phyloP scores from a whole-genome alignment of 1,140 invertebrate species.

The Cecropterus lyciades region DNA sequence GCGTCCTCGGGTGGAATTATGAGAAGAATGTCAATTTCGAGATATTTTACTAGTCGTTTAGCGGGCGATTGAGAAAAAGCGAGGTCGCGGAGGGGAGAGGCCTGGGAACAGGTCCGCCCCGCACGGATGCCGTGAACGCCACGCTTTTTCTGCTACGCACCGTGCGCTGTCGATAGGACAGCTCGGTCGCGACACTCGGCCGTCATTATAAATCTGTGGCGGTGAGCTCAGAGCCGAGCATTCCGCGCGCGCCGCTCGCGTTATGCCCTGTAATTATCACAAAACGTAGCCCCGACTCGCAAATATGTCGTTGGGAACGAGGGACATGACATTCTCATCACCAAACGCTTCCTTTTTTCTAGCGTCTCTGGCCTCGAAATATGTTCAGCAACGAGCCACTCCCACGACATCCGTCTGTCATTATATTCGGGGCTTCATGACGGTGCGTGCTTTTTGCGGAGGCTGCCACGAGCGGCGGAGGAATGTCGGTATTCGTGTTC shows the following conservation, averaged over 20 bases:
- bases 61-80: constrained; percentile 61
- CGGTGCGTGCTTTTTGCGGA: constrained; percentile 56
- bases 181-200: constrained; percentile 68
- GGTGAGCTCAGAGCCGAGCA: constrained; percentile 75
- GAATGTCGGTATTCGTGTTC: constrained; percentile 79
- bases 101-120: constrained; percentile 68
- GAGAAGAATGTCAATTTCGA: constrained; percentile 81
- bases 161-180: constrained; percentile 64
- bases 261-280: constrained; percentile 81
- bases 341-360: constrained; percentile 74
- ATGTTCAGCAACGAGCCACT: constrained; percentile 61
- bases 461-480: constrained; percentile 58
- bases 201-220: constrained; percentile 79
- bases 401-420: constrained; percentile 63
- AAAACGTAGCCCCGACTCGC: constrained; percentile 78
- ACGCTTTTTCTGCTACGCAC: constrained; percentile 60
- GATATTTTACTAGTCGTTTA: constrained; percentile 77
- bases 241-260: constrained; percentile 72
- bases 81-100: constrained; percentile 51
- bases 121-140: constrained; percentile 59
- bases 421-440: constrained; percentile 58
- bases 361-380: constrained; percentile 59
- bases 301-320: constrained; percentile 81
- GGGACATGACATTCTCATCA: constrained; percentile 83
- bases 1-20: constrained; percentile 73